Base-by-base conservation (phyloP, 1,140 invertebrate genomes). In the Mylabris phalerata region DNA sequence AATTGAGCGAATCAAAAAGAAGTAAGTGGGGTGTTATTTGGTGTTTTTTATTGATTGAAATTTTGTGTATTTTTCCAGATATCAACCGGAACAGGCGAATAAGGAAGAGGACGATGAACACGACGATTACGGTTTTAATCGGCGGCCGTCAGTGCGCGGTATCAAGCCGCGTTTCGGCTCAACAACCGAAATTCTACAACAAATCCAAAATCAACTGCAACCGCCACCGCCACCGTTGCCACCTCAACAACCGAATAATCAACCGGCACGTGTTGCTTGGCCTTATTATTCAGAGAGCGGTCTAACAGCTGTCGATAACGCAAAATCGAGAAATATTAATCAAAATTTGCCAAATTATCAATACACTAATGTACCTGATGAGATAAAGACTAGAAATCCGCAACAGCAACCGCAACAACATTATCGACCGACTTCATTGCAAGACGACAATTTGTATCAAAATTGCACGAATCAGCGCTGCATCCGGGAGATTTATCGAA, bases 101-200 rank as follows among this genome's bases (percentile, higher is more conserved):
- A 82, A 82, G 13, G 81, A 84, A 27, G 86, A 88, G 10, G 88
- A 87, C 55, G 85, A 90, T 55, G 90, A 93, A 67, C 81, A 90
- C 59, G 91, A 93, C 60, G 90, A 93, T 66, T 93, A 93, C 61
- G 92, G 90, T 4, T 93, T 95, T 71, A 88, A 90, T 66, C 79
- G 88, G n/a, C 77, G 92, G 6, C 91, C 92, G 0, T 90, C 90
- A 0, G 91, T 94, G 1, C 79, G 89, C 0, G 86, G 85, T 0
- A 87, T 87, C 40, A 85, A 85, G 63, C 82, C 83, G 0, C 78
- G 87, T 40, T 86, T 89, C 46, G 87, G 88, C 26, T 84, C 86
- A 0, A 90, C 88, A 0, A 86, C 85, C 41, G 89, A 93, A 66
- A 89, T 91, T 9, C 73, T 92, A 0, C 85, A 90, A 62, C 87